Percentiles rank a stretch among this genome's conserved stretches.
Conservation (phyloP, 2,888 invertebrate species). For the Caenorhabditis virilis region DNA sequence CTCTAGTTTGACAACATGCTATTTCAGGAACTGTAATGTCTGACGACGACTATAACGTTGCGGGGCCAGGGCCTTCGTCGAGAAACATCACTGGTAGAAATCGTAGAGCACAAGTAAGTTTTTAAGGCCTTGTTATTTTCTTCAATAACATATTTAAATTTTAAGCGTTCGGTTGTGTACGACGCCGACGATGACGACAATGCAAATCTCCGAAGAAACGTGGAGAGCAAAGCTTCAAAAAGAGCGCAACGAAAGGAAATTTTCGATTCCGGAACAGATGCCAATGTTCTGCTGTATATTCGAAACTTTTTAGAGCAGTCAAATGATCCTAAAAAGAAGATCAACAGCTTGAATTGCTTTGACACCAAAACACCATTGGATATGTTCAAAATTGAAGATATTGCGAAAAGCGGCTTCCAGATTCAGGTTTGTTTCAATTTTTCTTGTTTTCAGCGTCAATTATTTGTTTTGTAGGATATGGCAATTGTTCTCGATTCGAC, state of each 20-base stretch:
- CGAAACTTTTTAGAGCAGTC: not conserved
- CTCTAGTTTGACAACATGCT: not conserved
- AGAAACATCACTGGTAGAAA: conserved; percentile 20
- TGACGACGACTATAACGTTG: not conserved
- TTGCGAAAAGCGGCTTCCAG: conserved; percentile 10
- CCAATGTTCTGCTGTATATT: not conserved
- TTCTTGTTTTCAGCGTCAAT: not conserved
- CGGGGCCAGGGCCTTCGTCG: conserved; percentile 7
- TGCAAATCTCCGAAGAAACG: not conserved
- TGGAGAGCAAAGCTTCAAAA: no score
- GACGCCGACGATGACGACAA: not conserved
- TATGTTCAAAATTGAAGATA: conserved; percentile 15
- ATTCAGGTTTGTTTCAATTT: conserved; percentile 7
- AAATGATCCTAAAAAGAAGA: not conserved
- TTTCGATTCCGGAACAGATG: not conserved
- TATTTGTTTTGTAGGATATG: conserved; percentile 9
- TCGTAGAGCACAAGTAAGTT: conserved; percentile 9
- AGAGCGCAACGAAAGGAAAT: not conserved
- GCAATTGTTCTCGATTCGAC: conserved; percentile 24
- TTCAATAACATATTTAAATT: not conserved
- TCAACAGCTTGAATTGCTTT: conserved; percentile 9
- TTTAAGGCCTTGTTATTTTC: not conserved
- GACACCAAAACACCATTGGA: conserved; percentile 23
- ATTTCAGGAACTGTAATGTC: not conserved
- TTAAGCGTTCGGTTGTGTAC: not conserved